Conservation (phyloP, 2,113 vertebrate species). For the Sigmodon hispidus region DNA sequence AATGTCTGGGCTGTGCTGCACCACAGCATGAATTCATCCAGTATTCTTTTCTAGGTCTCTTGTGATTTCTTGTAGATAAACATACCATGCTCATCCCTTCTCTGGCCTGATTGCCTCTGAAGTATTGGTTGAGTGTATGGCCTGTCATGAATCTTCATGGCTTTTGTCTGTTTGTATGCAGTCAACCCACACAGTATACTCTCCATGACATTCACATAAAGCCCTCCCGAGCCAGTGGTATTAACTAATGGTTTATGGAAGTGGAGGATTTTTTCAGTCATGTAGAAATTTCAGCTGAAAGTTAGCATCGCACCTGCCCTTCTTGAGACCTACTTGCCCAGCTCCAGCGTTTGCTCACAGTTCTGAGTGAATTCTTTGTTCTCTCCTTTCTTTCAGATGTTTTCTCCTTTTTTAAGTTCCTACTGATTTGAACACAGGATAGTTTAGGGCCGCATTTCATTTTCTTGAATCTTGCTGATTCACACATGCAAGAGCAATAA, state of each 20-base stretch:
- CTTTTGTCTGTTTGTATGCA: not conserved
- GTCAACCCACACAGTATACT: not conserved
- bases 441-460: not conserved
- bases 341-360: not conserved
- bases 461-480: not conserved
- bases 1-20: not conserved
- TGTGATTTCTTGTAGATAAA: not conserved
- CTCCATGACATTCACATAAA: not conserved
- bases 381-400: not conserved
- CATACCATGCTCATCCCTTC: not conserved
- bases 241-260: slow-evolving; percentile 11
- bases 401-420: no score
- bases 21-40: not conserved
- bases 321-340: not conserved
- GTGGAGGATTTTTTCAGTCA: not conserved
- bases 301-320: not conserved
- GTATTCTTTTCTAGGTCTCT: not conserved
- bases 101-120: not conserved
- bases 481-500: not conserved
- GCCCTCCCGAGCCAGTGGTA: not conserved
- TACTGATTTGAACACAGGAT: not conserved
- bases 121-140: not conserved
- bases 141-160: not conserved
- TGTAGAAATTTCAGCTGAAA: not conserved
- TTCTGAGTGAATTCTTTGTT: not conserved